Evolutionary conservation across 2,113 vertebrate genomes (phyloP).

Genomic region (Daubentonia madagascariensis): DNA sequence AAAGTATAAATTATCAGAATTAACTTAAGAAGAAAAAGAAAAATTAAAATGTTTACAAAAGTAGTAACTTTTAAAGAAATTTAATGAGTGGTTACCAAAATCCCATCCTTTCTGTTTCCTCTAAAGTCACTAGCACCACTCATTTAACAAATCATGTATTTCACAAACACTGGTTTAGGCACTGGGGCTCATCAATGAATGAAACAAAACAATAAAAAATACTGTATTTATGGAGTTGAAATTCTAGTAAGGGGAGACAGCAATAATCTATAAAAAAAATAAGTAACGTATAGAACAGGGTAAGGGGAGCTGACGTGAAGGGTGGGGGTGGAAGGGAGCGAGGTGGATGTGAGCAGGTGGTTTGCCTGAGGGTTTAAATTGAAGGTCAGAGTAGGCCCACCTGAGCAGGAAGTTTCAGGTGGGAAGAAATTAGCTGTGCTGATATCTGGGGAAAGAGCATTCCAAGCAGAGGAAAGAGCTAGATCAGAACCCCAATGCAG

Average conservation of each 20-base stretch:
- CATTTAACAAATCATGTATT: neutral
- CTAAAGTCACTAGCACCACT: neutral
- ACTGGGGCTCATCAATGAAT: neutral
- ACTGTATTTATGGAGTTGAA: neutral
- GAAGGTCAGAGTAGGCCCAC: neutral
- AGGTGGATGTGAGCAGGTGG: accelerated
- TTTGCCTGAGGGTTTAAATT: neutral
- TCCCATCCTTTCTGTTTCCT: neutral
- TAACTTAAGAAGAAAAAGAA: neutral
- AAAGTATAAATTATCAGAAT: neutral
- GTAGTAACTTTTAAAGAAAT: neutral
- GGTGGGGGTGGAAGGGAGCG: accelerated
- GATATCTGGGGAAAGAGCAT: neutral
- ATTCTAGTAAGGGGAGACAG: neutral
- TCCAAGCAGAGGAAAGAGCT: neutral
- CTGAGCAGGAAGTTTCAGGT: neutral
- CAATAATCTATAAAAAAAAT: neutral
- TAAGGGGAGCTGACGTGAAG: neutral
- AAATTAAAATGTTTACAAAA: neutral
- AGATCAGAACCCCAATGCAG: neutral
- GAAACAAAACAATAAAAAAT: neutral
- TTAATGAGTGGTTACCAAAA: neutral
- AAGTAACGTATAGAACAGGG: neutral
- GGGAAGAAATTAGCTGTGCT: no score
- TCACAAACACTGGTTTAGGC: neutral